A percentile compares a stretch with the other conserved stretches of the same genome.
Evolutionary conservation across 1,140 invertebrate species (phyloP).

Genomic region (Phenacoccus solenopsis): DNA sequence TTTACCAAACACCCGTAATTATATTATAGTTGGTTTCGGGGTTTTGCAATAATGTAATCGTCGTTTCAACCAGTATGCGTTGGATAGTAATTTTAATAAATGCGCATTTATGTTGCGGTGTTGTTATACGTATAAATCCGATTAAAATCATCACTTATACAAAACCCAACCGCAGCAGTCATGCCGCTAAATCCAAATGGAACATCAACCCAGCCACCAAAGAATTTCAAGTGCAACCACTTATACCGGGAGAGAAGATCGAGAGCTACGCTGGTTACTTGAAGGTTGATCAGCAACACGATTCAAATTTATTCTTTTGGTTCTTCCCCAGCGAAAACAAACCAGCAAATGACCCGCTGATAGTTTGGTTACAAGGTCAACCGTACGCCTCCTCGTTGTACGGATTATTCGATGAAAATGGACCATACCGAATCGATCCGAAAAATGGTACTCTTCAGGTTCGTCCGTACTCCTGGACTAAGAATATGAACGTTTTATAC

Average conservation of each 20-base stretch:
- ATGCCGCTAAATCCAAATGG: too few relatives aligned
- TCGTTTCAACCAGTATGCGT: too few relatives aligned
- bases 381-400: slow-evolving; percentile 68
- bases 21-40: too few relatives aligned
- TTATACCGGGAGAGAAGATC: too few relatives aligned
- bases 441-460: slow-evolving; percentile 29
- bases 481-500: slow-evolving; percentile 40
- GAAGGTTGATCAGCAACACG: neutral
- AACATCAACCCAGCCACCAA: too few relatives aligned
- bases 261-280: neutral
- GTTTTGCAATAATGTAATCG: too few relatives aligned
- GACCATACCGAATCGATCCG: slow-evolving; percentile 33
- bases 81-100: neutral
- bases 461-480: slow-evolving; percentile 22
- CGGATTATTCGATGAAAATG: slow-evolving; percentile 65
- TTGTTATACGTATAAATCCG: neutral
- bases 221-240: too few relatives aligned
- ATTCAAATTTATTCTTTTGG: neutral
- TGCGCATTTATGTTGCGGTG: neutral
- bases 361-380: slow-evolving; percentile 76
- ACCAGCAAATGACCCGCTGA: slow-evolving; percentile 34
- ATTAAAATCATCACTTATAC: neutral
- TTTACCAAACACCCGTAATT: too few relatives aligned
- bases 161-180: neutral
- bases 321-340: neutral